Evolutionary conservation across 2,888 invertebrate genomes (phyloP), one percentile per base, ranked within the genome.

Genomic region (Leptinotarsa juncta): DNA sequence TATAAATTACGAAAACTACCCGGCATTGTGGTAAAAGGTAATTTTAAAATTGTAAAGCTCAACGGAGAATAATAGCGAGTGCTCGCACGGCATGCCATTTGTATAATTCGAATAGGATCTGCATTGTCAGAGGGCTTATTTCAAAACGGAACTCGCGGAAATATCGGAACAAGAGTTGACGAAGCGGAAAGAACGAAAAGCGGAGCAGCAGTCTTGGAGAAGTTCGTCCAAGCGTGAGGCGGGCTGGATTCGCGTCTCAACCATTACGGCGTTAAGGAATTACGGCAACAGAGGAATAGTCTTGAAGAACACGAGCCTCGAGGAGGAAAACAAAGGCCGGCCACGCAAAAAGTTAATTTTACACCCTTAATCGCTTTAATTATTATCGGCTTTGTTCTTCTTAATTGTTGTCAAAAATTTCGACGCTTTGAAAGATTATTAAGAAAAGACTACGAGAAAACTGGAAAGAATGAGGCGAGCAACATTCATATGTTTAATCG

Each of bases 141-240:
- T 85, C 79, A 81, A 80, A 84, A 84, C 80, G 85, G 84, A 86
- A 86, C 85, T 86, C 84, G 85, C 85, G 86, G 86, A 86, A 87
- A 86, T 85, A 86, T 86, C 83, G 84, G 83, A 85, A 85, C 85
- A 83, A 85, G 85, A 86, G 84, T 86, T 86, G 88, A 87, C 88
- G 88, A 87, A 85, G 83, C 87, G 87, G 85, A 86, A 88, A 87
- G 85, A 86, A 86, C 84, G 84, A 84, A 84, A 84, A 82, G 83
- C 74, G 76, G 76, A 74, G 76, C 71, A 71, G 70, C 73, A 76
- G 81, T 80, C 81, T 82, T 81, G 83, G 81, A 78, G 81, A 75
- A 79, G 80, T 77, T 79, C 81, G 77, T 74, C 81, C 78, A 79
- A 81, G 79, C 83, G 81, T 82, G 81, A 77, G 73, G 73, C 42